Conservation (phyloP, 2,797 vertebrate species). For the Mycteria americana region DNA sequence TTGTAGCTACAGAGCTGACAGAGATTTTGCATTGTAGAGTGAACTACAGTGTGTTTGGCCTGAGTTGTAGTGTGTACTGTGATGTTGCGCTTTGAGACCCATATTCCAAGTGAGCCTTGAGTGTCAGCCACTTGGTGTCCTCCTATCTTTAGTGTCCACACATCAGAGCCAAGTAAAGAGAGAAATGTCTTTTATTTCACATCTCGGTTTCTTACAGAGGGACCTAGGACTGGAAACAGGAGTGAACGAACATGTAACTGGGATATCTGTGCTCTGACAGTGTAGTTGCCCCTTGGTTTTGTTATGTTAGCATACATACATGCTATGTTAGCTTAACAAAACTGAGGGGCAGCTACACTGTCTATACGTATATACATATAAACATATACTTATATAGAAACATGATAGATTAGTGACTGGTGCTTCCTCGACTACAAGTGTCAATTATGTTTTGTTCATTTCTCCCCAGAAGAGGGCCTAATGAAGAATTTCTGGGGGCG, state of each 20-base stretch:
- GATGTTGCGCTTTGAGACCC: background rate
- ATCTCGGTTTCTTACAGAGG: background rate
- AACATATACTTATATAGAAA: background rate
- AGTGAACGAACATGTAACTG: background rate
- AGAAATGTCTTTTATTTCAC: background rate
- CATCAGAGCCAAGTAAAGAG: background rate
- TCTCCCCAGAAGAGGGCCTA: background rate
- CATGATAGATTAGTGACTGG: background rate
- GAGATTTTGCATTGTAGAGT: background rate
- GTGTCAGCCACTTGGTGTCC: background rate
- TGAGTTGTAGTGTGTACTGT: background rate
- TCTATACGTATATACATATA: background rate
- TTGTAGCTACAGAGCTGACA: background rate
- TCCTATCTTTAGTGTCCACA: background rate
- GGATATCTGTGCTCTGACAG: background rate
- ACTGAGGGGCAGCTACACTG: background rate
- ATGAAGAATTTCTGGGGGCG: background rate
- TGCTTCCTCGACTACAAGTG: background rate
- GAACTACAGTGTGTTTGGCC: background rate
- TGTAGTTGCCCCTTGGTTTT: background rate
- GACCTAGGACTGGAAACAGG: background rate
- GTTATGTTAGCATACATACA: background rate
- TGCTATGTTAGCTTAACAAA: background rate
- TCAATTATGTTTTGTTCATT: background rate
- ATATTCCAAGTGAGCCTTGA: background rate